Evolutionary conservation across 1,140 invertebrate genomes (phyloP).

Genomic region (Neuroterus valhalla): DNA sequence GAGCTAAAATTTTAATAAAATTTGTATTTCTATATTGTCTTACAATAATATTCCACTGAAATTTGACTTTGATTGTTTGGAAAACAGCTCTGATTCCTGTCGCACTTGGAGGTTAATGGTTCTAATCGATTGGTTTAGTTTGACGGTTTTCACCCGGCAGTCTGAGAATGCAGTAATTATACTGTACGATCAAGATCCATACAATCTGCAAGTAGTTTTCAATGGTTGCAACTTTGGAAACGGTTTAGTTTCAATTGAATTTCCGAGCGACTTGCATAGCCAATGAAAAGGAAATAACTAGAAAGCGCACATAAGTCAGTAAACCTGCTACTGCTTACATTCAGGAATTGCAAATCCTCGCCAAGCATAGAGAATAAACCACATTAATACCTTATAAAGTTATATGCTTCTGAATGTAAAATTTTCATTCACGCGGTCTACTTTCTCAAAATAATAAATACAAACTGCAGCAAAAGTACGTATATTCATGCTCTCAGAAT

Average conservation of each 20-base stretch:
- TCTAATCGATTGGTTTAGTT: slow-evolving; percentile 11
- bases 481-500: neutral
- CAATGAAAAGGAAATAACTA: slow-evolving; percentile 61
- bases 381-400: neutral
- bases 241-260: slow-evolving; percentile 67
- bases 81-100: neutral
- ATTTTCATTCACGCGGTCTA: neutral
- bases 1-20: too few relatives aligned
- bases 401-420: neutral
- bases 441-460: neutral
- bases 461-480: neutral
- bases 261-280: slow-evolving; percentile 58
- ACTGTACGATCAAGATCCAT: slow-evolving; percentile 62
- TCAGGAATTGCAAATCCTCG: slow-evolving; percentile 1
- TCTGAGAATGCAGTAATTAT: slow-evolving; percentile 57
- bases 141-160: slow-evolving; percentile 35
- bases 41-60: neutral
- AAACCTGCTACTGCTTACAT: neutral
- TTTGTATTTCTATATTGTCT: too few relatives aligned
- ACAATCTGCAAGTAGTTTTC: slow-evolving; percentile 62
- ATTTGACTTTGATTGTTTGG: neutral
- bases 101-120: neutral
- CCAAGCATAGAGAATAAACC: neutral
- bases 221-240: slow-evolving; percentile 64
- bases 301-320: slow-evolving; percentile 32